Base-by-base conservation (phyloP, 2,797 vertebrate species). In the Poeciliopsis turneri region DNA sequence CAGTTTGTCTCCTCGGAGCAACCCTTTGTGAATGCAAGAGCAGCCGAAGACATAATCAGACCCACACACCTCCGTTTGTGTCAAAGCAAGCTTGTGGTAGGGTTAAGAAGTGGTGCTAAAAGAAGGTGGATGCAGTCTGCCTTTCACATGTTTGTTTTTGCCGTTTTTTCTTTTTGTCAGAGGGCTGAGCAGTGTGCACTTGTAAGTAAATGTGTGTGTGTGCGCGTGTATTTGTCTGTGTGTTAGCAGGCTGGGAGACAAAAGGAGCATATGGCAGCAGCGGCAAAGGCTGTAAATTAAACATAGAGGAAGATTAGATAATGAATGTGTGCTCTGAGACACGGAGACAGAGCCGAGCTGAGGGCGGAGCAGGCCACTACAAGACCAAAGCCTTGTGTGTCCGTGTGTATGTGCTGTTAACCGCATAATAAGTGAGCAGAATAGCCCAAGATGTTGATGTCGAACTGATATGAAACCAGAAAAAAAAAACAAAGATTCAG, bases 291-390 rank as follows among this genome's bases (percentile, higher is more conserved):
- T 96, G 96, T 97, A 97, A 97, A 97, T 97, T 96, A 96, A 97
- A 96, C 96, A 97, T 96, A 95, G 96, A 96, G 95, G 93, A 95
- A 96, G 95, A 97, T 97, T 96, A 97, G 96, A 96, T 96, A 96
- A 97, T 97, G 96, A 96, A 96, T 95, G 94, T 95, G 95, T 92
- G 93, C 94, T 95, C 91, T 91, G 92, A 95, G 93, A 94, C 94
- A 93, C 87, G 88, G 92, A 93, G 93, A 93, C 95, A 93, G 90
- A 87, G 89, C 90, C 84, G 90, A 94, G 88, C 84, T 90, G 83
- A 88, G 81, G 92, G 94, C 74, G 76, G 93, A 85, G 86, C 78
- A 79, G 86, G 94, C 89, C 93, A 90, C 84, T 84, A 76, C 41
- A 36, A 68, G 78, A 82, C 76, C 81, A 84, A 47, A 70, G 23